Percentiles rank a stretch among this genome's conserved stretches.
Conservation (phyloP, 2,888 invertebrate genomes). For the Adelphocoris suturalis region DNA sequence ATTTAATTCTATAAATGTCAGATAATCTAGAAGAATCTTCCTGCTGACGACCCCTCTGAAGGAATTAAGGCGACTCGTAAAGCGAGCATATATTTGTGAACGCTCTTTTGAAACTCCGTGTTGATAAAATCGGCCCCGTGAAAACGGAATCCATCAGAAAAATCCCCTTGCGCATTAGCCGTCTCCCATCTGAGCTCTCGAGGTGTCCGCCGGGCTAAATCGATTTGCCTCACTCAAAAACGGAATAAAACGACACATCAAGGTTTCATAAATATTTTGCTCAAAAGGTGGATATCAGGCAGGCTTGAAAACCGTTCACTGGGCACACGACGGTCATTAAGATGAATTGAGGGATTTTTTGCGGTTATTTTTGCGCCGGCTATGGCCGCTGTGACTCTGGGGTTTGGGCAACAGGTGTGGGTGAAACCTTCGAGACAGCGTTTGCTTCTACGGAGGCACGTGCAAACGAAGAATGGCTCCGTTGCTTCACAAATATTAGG, state of each 20-base stretch:
- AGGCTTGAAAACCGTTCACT: neutral
- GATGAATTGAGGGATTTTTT: slow-evolving; percentile 36
- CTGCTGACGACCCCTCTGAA: too few relatives aligned
- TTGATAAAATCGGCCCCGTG: neutral
- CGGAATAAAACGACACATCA: slow-evolving; percentile 30
- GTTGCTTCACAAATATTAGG: neutral
- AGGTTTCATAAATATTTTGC: slow-evolving; percentile 31
- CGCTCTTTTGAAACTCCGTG: too few relatives aligned
- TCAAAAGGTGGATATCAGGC: neutral
- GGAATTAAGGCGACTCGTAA: too few relatives aligned
- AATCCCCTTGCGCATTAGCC: neutral
- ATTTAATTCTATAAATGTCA: too few relatives aligned
- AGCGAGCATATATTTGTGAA: too few relatives aligned
- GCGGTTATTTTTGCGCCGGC: slow-evolving; percentile 19
- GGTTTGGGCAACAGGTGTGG: slow-evolving; percentile 29
- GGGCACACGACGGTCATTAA: slow-evolving; percentile 23
- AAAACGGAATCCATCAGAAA: neutral
- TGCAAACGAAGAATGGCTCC: neutral
- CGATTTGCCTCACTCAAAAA: slow-evolving; percentile 32
- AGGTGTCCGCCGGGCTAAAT: neutral
- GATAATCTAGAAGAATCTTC: too few relatives aligned
- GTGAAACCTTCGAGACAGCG: neutral
- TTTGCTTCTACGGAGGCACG: neutral
- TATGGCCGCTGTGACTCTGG: neutral
- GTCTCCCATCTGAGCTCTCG: neutral